Percentiles rank a stretch among this genome's conserved stretches.
Conservation (phyloP, 2,888 invertebrate genomes). For the Cheilosia scutellata region DNA sequence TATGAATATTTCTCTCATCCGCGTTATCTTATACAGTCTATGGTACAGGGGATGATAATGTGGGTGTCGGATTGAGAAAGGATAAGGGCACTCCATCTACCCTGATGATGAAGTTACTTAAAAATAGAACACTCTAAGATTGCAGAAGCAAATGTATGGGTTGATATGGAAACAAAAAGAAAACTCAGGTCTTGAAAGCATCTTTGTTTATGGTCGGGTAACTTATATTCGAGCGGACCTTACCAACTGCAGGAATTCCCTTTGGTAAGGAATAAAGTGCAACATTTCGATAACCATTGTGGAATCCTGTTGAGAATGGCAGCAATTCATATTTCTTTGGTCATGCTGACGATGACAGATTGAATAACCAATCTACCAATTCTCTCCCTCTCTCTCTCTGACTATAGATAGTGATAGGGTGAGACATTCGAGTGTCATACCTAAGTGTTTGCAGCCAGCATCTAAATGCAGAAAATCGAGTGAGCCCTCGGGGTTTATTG, state of each 20-base stretch:
- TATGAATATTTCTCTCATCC: constrained; percentile 22
- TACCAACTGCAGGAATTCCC: constrained; percentile 29
- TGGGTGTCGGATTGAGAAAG: constrained; percentile 1
- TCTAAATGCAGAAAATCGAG: constrained; percentile 72
- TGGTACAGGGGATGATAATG: not conserved
- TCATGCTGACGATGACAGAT: constrained; percentile 73
- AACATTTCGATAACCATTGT: constrained; percentile 67
- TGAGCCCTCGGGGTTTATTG: constrained; percentile 69
- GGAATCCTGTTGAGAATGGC: constrained; percentile 47
- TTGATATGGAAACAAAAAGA: constrained; percentile 9
- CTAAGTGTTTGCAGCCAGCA: constrained; percentile 55
- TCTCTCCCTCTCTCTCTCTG: not conserved
- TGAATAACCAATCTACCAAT: constrained; percentile 36
- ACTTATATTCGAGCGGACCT: constrained; percentile 28
- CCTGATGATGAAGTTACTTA: constrained; percentile 58
- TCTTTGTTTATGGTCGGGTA: constrained; percentile 32
- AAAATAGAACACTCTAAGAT: constrained; percentile 29
- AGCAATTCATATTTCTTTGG: constrained; percentile 65
- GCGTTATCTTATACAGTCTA: constrained; percentile 28
- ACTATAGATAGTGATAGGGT: not conserved
- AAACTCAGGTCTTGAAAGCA: constrained; percentile 2
- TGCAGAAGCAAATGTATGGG: constrained; percentile 55
- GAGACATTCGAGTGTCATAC: not conserved
- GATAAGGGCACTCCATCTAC: constrained; percentile 63
- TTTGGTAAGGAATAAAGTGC: constrained; percentile 48